Conservation (phyloP, 2,113 vertebrate species). For the Percopsis transmontana region DNA sequence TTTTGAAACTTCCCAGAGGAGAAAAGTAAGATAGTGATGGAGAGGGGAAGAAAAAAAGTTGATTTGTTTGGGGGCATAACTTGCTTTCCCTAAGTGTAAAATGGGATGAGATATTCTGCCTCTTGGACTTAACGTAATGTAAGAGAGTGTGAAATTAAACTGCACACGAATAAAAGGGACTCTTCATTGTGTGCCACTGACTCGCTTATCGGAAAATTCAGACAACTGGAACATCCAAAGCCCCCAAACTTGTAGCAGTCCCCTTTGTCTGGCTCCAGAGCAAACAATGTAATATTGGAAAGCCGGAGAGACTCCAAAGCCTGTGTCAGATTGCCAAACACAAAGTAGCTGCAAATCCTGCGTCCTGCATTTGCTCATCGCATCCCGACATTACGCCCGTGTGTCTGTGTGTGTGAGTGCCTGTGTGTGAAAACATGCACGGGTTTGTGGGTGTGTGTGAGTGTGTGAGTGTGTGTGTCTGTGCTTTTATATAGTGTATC, state of each 20-base stretch:
- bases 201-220: constrained; percentile 81
- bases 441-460: constrained; percentile 12
- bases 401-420: constrained; percentile 15
- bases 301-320: constrained; percentile 73
- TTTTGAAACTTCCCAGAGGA: constrained; percentile 66
- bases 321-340: constrained; percentile 73
- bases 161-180: constrained; percentile 71
- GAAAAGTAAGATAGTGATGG: constrained; percentile 31
- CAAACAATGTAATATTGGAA: constrained; percentile 78
- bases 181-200: constrained; percentile 71
- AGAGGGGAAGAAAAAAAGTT: constrained; percentile 54
- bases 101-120: constrained; percentile 80
- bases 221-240: constrained; percentile 83
- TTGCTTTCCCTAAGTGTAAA: constrained; percentile 76
- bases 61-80: constrained; percentile 75
- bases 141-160: constrained; percentile 84
- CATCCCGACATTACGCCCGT: constrained; percentile 33
- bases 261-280: constrained; percentile 76
- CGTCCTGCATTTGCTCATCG: constrained; percentile 26
- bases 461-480: constrained; percentile 11
- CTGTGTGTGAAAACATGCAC: constrained; percentile 3
- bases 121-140: constrained; percentile 80
- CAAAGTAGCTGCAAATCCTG: constrained; percentile 68
- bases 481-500: constrained; percentile 23
- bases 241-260: constrained; percentile 80